Evolutionary conservation across 2,888 invertebrate genomes (phyloP), one percentile per base, ranked within the genome.

Genomic region (Myopa testacea): DNA sequence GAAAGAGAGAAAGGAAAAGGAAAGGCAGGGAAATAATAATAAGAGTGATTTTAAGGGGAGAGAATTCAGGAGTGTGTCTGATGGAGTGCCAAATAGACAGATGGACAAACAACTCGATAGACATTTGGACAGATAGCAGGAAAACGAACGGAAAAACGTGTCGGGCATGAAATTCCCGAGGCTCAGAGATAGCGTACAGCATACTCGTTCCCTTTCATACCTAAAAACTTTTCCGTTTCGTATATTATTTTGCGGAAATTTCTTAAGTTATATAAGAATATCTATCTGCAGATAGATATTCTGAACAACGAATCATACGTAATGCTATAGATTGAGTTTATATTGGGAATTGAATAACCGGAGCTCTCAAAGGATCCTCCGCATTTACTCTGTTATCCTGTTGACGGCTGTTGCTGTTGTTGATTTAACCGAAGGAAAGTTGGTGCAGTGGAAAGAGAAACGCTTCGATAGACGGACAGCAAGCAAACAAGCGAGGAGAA

Each of bases 301-400:
- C 45, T 3, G 45, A 45, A 45, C 45, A 45, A 45, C 16, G 52
- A 52, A 50, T 69, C 55, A 52, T 34, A 74, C 4, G 45, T 50
- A 65, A 65, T 65, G 63, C 45, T 68, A 58, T 68, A 68, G 55
- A 75, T 75, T 75, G 75, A 75, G 62, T 75, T 75, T 75, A 75
- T 75, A 75, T 75, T 75, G 67, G 40, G 45, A 75, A 75, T 75
- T 75, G 68, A 75, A 75, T 75, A 75, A 68, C 40, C 37, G 34
- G 10, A 75, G 40, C 58, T 34, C 75, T 67, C 75, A n/a, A 55
- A 75, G 75, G 75, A 75, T 74, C 65, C 63, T 65, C 74, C 50
- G 45, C 50, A 74, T 74, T 74, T 72, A 63, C 55, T 65, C 45
- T 65, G 52, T 63, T 63, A 65, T 74, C 65, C 52, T 74, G 74